A percentile compares a stretch with the other conserved stretches of the same genome.
These are phyloP conservation scores for Saturnia pavonia DNA, from an alignment of 2,888 invertebrate species.

Conservation along the genomic window DNA sequence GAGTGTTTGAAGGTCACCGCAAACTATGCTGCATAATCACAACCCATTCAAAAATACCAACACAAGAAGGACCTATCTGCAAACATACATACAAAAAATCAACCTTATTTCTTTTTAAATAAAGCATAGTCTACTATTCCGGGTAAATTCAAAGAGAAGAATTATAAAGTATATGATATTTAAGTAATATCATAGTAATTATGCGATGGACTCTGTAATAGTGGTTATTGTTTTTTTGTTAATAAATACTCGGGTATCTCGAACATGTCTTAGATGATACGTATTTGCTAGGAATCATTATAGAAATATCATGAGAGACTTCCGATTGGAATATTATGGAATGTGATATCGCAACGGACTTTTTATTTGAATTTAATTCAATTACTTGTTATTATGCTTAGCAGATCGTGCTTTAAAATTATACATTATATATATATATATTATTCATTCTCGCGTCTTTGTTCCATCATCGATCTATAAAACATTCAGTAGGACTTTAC, in stretches of 20 bases:
- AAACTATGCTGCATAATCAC: slow-evolving; percentile 72
- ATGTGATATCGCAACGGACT: background rate
- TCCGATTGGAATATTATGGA: background rate
- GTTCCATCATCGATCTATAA: too few relatives aligned
- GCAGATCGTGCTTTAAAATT: background rate
- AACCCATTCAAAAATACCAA: slow-evolving; percentile 40
- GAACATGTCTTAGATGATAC: background rate
- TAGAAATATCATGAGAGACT: background rate
- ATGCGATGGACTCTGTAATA: slow-evolving; percentile 39
- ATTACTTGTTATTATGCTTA: background rate
- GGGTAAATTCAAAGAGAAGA: slow-evolving; percentile 34
- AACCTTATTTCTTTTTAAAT: background rate
- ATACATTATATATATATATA: background rate
- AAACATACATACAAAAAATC: slow-evolving; percentile 17
- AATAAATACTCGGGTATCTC: slow-evolving; percentile 6
- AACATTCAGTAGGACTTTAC: too few relatives aligned
- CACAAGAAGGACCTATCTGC: slow-evolving; percentile 34
- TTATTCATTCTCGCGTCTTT: background rate
- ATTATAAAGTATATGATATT: slow-evolving; percentile 33
- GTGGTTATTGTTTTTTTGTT: slow-evolving; percentile 29
- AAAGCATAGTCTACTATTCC: slow-evolving; percentile 12
- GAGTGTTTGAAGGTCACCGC: slow-evolving; percentile 68
- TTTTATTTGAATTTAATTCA: background rate
- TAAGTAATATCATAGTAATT: slow-evolving; percentile 44
- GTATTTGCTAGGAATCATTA: background rate